Evolutionary conservation across 2,113 vertebrate genomes (phyloP).

Genomic region (Trinectes maculatus): DNA sequence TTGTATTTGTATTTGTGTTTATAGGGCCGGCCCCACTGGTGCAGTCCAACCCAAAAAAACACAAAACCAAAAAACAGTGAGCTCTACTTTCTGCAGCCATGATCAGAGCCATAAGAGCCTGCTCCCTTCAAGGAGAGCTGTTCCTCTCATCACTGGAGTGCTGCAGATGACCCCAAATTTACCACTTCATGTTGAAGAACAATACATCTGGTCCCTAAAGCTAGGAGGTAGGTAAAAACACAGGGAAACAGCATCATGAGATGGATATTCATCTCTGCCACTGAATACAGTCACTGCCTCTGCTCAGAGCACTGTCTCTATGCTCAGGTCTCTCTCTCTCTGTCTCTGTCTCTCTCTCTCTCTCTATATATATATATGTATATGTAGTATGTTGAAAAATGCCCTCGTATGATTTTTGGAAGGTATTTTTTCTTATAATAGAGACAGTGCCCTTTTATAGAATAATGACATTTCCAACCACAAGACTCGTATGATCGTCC

Average conservation of each 20-base stretch:
- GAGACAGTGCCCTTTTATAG: no score
- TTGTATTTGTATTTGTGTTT: no score
- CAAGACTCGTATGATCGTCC: no score
- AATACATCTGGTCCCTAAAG: constrained; percentile 1
- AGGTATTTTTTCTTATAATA: no score
- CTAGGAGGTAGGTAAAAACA: background rate
- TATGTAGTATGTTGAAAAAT: background rate
- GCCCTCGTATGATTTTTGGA: no score
- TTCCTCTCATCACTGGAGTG: background rate
- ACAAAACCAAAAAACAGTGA: background rate
- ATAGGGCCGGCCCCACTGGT: background rate
- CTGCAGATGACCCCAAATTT: constrained; percentile 10
- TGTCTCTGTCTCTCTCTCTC: background rate
- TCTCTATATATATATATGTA: no score
- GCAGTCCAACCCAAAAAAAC: background rate
- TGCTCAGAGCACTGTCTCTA: background rate
- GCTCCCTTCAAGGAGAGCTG: background rate
- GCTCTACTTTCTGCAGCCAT: background rate
- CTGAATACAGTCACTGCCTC: constrained; percentile 1
- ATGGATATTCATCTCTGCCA: constrained; percentile 6
- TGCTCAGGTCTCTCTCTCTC: background rate
- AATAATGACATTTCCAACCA: no score
- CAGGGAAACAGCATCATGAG: background rate
- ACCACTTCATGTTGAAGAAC: constrained; percentile 1
- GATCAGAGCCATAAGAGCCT: background rate